Conservation (phyloP, 2,888 invertebrate species). For the Alitta virens region DNA sequence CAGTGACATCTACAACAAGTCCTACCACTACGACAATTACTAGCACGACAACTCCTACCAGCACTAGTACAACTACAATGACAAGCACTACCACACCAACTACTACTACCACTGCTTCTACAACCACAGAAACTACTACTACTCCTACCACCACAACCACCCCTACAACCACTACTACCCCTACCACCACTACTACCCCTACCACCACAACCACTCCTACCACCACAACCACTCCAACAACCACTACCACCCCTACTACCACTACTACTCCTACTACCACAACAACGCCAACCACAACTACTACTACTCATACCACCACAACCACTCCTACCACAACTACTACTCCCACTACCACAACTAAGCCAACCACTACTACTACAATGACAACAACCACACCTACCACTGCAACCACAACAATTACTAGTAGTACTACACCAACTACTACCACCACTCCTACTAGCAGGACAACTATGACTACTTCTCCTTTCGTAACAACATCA, state of each 20-base stretch:
- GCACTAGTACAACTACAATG: too few species aligned
- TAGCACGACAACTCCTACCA: too few species aligned
- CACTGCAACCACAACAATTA: background rate
- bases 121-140: background rate
- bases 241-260: background rate
- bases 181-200: constrained; percentile 2
- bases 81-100: background rate
- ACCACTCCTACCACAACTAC: background rate
- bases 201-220: constrained; percentile 7
- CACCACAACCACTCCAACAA: constrained; percentile 3
- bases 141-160: constrained; percentile 3
- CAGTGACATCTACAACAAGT: too few species aligned
- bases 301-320: background rate
- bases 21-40: background rate
- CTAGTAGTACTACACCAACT: background rate
- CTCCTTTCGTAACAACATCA: background rate
- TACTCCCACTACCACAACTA: background rate
- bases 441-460: background rate
- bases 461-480: background rate
- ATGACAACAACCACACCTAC: background rate
- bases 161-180: constrained; percentile 1
- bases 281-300: background rate
- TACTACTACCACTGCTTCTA: background rate
- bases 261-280: background rate
- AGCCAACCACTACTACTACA: background rate